Base-by-base conservation (phyloP, 2,888 invertebrate species). In the Diaperis boleti region DNA sequence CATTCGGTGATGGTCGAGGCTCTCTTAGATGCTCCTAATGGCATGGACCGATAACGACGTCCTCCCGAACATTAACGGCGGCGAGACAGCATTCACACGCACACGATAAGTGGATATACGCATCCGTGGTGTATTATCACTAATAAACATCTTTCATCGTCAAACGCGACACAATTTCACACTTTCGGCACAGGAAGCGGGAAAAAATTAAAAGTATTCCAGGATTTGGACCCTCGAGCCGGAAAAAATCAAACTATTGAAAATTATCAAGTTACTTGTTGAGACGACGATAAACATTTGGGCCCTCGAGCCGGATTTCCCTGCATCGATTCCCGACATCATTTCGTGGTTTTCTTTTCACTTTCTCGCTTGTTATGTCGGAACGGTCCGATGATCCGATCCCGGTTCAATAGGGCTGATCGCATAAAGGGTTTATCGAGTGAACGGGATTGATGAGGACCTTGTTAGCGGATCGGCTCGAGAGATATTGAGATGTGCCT, bases 21-120 rank as follows among this genome's bases (percentile, higher is more conserved):
- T 72, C 71, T 75, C 74, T 73, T 72, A 74, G 76, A 75, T 74
- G 71, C 67, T 69, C 72, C 72, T 76, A 76, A 76, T 77, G 76
- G 76, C 71, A 64, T 63, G 66, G 63, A 67, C 71, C 74, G 73
- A 64, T 60, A 62, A 64, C 62, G 64, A 62, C 63, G 61, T 64
- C 69, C 62, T 71, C 41, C 11, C n/a, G 49, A 39, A 50, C 59
- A 59, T 59, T 59, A 59, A 59, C 59, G 41, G 59, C 50, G 59
- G 59, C 59, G 59, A 49, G 59, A 59, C 59, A 59, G 41, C 59
- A 59, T 59, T 59, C 59, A 59, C 59, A 59, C 59, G 59, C 59
- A 59, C 59, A 59, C 59, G 59, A 49, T 59, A 59, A 59, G 59
- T 59, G 59, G 59, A 59, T 49, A 39, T 49, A 59, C 49, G 59